Evolutionary conservation across 2,113 vertebrate genomes (phyloP), one percentile per base, ranked within the genome.

Genomic region (Atractosteus spatula): DNA sequence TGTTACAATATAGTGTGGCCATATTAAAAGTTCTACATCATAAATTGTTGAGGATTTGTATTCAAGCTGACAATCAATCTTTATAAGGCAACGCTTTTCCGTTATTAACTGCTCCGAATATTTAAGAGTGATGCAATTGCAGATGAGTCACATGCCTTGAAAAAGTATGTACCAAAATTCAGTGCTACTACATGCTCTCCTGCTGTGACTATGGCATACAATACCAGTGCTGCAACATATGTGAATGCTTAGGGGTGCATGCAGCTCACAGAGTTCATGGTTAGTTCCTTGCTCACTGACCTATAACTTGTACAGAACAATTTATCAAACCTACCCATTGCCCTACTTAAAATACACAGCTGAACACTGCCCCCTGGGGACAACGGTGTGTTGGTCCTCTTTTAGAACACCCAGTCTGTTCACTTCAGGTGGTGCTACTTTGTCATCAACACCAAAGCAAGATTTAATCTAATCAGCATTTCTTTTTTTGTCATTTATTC

Each of bases 301-400:
- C 64, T 73, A 43, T 43, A 62, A 43, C 70, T 64, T 65, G 76
- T 71, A 66, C 69, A 29, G 10, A 63, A 65, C 59, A 70, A 74
- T 79, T 73, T 75, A 74, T 81, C 77, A 78, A 75, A 76, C 74
- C 13, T 57, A 69, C 17, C 11, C 62, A 14, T 16, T 72, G 77
- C 65, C 78, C 77, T 69, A 78, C 72, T 78, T 81, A 81, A 45
- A 29, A 65, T 66, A 4, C 11, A 59, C 47, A 59, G 14, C 10
- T 59, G 72, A 55, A 41, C 59, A 47, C 44, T 75, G 55, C 72
- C 71, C 71, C 29, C 56, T 64, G 73, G 62, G 59, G 41, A 61
- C 71, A 41, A 57, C 0, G 13, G 54, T 69, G 41, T 44, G 56
- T 13, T 14, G 54, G 73, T 79, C 76, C 71, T 76, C 70, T 75